These are phyloP conservation scores for Phymatocera aterrima DNA, from an alignment of 2,888 invertebrate genomes.

Conservation along the genomic window DNA sequence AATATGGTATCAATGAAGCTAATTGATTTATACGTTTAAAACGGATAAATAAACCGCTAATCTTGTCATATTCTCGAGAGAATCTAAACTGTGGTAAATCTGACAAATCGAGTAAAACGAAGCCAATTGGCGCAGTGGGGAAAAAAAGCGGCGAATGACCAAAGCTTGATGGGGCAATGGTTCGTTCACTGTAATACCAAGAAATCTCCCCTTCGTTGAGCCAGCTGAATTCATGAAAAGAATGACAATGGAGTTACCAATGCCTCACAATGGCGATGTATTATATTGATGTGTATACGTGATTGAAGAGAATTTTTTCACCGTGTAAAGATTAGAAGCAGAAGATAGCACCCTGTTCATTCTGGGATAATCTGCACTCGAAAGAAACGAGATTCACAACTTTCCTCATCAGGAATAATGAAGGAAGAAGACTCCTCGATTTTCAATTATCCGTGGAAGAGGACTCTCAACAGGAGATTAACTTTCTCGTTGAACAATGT, in stretches of 20 bases:
- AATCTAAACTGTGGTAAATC: slow-evolving; percentile 20
- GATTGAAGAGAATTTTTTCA: slow-evolving; percentile 10
- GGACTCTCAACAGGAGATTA: neutral
- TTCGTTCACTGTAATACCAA: slow-evolving; percentile 10
- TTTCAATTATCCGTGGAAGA: neutral
- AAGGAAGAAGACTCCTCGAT: neutral
- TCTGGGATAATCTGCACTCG: neutral
- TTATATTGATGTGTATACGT: slow-evolving; percentile 3
- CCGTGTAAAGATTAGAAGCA: neutral
- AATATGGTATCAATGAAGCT: neutral
- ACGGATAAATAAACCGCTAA: slow-evolving; percentile 19
- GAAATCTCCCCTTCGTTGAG: slow-evolving; percentile 6
- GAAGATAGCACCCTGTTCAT: neutral
- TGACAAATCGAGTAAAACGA: neutral
- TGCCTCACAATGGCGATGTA: slow-evolving; percentile 17
- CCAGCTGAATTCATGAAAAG: neutral
- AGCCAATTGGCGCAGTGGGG: slow-evolving; percentile 14
- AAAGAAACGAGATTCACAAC: neutral
- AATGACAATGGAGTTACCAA: slow-evolving; percentile 20
- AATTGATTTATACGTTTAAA: neutral
- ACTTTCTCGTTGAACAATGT: slow-evolving; percentile 6
- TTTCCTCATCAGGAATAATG: neutral
- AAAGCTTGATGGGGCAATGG: slow-evolving; percentile 24
- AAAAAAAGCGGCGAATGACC: neutral
- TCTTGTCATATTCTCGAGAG: neutral